Conservation (phyloP, 2,888 invertebrate species). For the Patella depressa region DNA sequence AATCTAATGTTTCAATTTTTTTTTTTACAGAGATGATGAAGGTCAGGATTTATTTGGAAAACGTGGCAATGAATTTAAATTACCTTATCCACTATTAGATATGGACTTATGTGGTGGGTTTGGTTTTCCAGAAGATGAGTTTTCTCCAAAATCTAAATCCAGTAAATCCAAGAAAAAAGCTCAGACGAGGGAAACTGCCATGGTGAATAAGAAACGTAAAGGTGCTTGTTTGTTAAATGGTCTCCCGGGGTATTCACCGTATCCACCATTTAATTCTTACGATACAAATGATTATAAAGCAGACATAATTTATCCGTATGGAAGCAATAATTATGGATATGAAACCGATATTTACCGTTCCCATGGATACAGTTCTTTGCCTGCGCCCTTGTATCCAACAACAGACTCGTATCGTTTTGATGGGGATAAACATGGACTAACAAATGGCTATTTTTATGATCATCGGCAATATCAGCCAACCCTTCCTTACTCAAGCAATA, state of each 20-base stretch:
- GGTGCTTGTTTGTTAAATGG: conserved; percentile 35
- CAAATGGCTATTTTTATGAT: conserved; percentile 67
- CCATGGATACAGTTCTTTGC: conserved; percentile 56
- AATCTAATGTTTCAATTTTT: conserved; percentile 8
- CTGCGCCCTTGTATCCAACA: conserved; percentile 51
- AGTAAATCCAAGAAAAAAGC: conserved; percentile 91
- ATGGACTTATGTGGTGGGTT: conserved; percentile 66
- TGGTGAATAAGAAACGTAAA: conserved; percentile 81
- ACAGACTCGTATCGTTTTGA: conserved; percentile 60
- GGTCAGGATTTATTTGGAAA: conserved; percentile 97
- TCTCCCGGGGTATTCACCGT: conserved; percentile 38
- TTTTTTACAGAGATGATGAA: conserved; percentile 89
- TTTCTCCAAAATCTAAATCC: conserved; percentile 70
- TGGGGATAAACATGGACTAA: conserved; percentile 61
- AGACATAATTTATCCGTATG: conserved; percentile 64
- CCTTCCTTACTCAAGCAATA: conserved; percentile 63
- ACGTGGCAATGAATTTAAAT: conserved; percentile 98
- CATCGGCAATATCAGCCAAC: conserved; percentile 67
- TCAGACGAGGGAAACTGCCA: conserved; percentile 91
- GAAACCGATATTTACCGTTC: conserved; percentile 62
- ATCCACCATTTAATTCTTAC: conserved; percentile 57
- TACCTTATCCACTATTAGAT: conserved; percentile 87
- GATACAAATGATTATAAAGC: conserved; percentile 62
- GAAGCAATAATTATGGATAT: conserved; percentile 58
- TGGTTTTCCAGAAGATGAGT: conserved; percentile 66